These are phyloP conservation scores for Bubalus kerabau DNA, from an alignment of 2,113 vertebrate species.

Conservation along the genomic window DNA sequence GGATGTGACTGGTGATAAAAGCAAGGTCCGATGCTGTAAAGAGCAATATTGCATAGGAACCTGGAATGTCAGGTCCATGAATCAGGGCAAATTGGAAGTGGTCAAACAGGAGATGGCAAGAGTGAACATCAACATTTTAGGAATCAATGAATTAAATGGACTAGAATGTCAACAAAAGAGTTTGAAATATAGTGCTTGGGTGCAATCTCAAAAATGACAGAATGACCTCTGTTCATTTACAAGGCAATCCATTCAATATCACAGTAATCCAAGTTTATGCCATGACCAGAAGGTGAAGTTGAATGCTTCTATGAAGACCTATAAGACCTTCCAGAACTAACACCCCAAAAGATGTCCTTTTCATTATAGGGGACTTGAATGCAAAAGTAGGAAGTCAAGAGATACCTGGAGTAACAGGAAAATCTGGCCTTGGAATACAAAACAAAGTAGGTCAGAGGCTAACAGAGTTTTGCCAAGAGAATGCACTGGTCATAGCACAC, in stretches of 20 bases:
- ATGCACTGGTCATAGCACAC: neutral
- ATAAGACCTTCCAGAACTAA: neutral
- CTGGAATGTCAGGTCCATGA: neutral
- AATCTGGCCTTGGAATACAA: neutral
- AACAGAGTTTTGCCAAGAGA: neutral
- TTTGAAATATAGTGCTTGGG: neutral
- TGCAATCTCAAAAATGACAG: neutral
- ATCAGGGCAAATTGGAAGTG: neutral
- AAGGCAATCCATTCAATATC: neutral
- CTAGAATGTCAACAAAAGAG: neutral
- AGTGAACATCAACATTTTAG: neutral
- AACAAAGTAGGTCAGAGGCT: neutral
- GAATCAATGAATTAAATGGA: neutral
- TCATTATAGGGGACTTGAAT: neutral
- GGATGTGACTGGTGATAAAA: neutral
- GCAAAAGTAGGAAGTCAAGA: neutral
- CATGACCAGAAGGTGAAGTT: fast-evolving
- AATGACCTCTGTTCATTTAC: neutral
- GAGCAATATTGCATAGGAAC: neutral
- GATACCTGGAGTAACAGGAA: neutral
- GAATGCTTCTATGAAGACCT: neutral
- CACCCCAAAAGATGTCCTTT: neutral
- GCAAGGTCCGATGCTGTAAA: neutral
- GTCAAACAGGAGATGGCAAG: neutral
- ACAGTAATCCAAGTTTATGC: neutral